These are phyloP conservation scores for Hypomesus transpacificus DNA, from an alignment of 2,113 vertebrate genomes.

Conservation along the genomic window DNA sequence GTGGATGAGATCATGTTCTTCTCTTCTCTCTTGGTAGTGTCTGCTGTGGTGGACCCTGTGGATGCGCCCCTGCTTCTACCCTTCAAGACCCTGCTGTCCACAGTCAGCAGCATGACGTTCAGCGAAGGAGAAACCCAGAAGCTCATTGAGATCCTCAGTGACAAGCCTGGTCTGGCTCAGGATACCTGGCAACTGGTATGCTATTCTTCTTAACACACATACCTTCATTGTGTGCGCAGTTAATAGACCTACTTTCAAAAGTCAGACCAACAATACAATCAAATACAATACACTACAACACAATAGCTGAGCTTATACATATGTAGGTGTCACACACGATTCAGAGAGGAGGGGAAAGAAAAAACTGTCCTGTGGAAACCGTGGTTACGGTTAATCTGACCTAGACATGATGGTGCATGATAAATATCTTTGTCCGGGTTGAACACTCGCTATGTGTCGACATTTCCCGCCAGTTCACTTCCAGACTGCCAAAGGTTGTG, in stretches of 20 bases:
- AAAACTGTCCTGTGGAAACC: background rate
- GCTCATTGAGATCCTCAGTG: slow-evolving; percentile 80
- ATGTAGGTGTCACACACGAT: no score
- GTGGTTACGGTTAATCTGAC: background rate
- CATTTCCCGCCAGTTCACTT: background rate
- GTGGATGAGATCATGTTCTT: no score
- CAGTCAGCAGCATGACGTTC: slow-evolving; percentile 75
- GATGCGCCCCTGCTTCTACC: slow-evolving; percentile 73
- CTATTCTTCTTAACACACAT: background rate
- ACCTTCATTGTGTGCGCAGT: background rate
- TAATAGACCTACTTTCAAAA: no score
- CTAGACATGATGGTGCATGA: background rate
- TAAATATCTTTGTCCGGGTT: background rate
- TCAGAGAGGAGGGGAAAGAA: background rate
- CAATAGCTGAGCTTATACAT: no score
- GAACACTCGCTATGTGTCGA: background rate
- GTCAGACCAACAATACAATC: no score
- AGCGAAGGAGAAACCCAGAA: slow-evolving; percentile 76
- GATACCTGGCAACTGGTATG: slow-evolving; percentile 81
- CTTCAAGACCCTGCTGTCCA: slow-evolving; percentile 77
- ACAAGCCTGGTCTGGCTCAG: slow-evolving; percentile 73
- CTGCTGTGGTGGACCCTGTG: slow-evolving; percentile 30
- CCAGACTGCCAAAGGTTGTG: background rate
- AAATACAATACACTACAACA: no score
- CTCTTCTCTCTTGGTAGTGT: background rate